Evolutionary conservation across 2,113 vertebrate species (phyloP), one percentile per base, ranked within the genome.

Genomic region (Centropus unirufus): DNA sequence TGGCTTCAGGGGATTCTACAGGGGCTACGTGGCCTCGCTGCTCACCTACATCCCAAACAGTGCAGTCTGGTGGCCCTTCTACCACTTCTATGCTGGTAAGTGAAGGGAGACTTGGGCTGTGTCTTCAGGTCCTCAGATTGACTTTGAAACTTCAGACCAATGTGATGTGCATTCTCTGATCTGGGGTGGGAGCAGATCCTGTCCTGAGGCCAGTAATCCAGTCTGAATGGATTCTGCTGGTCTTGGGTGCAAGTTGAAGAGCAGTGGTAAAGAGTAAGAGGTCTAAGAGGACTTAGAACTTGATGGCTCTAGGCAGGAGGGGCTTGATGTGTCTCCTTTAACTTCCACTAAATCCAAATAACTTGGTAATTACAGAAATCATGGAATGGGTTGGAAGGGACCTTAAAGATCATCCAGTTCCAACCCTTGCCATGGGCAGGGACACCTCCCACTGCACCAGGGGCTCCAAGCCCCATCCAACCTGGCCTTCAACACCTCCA

Each of bases 41-140:
- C 98, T 99, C 55, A 99, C 99, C 27, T 99, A 99, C 94, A 99
- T 99, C 95, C 99, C 99, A 10, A 99, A 99, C 98, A 99, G 99
- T 12, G 99, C 99, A 0, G 98, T 98, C 26, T 99, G 99, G 99
- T 99, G 99, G 99, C 99, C 99, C 78, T 99, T 99, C 97, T 99
- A 99, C 92, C 99, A 99, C 93, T 99, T 99, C 94, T 99, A 99
- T 39, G 98, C 98, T 94, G 99, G 99, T 99, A 98, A 97, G 97
- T 51, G 29, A n/a, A 57, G 24, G 58, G 67, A 84, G n/a, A 3
- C 10, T 29, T 49, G 9, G 29, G 20, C 22, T 3, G 0, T 44
- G 0, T 61, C 42, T 40, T 46, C 44, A 93, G 66, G 55, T 21
- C 18, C 36, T 61, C 0, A 0, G 39, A 7, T 63, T 0, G 0